These are phyloP conservation scores for Cyaniris semiargus DNA, from an alignment of 2,888 invertebrate genomes.

Conservation along the genomic window DNA sequence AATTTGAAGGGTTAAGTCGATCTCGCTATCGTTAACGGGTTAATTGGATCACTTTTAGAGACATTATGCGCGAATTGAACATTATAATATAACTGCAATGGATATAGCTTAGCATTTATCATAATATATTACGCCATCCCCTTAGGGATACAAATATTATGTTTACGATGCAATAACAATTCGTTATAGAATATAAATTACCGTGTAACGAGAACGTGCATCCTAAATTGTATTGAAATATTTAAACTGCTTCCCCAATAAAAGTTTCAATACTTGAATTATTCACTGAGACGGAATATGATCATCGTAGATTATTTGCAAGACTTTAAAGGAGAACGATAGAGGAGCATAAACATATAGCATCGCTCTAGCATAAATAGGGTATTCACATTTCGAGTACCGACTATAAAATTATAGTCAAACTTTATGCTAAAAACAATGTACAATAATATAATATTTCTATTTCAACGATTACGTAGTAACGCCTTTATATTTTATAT, in stretches of 20 bases:
- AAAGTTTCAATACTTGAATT: constrained; percentile 30
- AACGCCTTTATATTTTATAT: not conserved
- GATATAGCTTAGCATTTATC: not conserved
- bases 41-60: constrained; percentile 7
- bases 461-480: no score
- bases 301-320: constrained; percentile 27
- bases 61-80: constrained; percentile 15
- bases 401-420: not conserved
- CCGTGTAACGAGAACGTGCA: constrained; percentile 1
- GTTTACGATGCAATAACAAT: constrained; percentile 16
- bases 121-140: not conserved
- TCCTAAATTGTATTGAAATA: constrained; percentile 31
- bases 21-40: constrained; percentile 8
- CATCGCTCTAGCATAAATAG: constrained; percentile 3
- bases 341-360: not conserved
- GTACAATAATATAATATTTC: no score
- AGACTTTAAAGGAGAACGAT: constrained; percentile 16
- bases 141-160: constrained; percentile 10
- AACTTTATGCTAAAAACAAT: no score
- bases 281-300: constrained; percentile 31
- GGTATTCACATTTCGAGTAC: not conserved
- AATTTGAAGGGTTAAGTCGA: constrained; percentile 55
- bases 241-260: constrained; percentile 24
- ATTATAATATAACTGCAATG: not conserved
- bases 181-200: constrained; percentile 6